phyloP scores from a whole-genome alignment of 1,140 invertebrate species.

The Drosophila seguyi region DNA sequence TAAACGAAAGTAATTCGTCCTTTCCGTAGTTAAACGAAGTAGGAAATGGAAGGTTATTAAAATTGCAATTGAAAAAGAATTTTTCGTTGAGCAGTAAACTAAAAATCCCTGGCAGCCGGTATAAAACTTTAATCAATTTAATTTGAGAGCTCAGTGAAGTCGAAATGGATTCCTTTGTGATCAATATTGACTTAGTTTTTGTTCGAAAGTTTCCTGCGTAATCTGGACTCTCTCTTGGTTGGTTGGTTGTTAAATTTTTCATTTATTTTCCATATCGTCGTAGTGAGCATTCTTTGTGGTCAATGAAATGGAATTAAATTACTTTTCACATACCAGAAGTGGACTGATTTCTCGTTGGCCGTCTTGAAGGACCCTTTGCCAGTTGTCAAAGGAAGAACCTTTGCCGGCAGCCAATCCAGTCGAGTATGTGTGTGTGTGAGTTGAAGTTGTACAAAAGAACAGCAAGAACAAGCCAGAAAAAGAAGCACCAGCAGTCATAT shows the following conservation, averaged over 20 bases:
- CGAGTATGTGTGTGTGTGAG: constrained; percentile 26
- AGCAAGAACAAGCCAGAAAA: constrained; percentile 31
- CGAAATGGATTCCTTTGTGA: constrained; percentile 7
- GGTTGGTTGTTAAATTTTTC: constrained; percentile 6
- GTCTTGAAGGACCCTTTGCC: neutral
- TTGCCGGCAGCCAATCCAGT: constrained; percentile 21
- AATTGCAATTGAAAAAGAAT: constrained; percentile 1
- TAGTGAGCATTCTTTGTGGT: constrained; percentile 12
- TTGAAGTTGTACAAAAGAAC: constrained; percentile 4
- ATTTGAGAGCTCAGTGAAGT: constrained; percentile 19
- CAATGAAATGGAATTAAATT: constrained; percentile 48
- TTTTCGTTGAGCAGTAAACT: neutral
- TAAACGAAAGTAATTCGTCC: constrained; percentile 15
- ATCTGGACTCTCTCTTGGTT: constrained; percentile 15
- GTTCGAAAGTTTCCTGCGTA: neutral
- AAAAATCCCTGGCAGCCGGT: neutral
- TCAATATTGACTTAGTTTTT: constrained; percentile 23
- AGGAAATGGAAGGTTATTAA: constrained; percentile 23
- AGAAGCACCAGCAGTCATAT: constrained; percentile 46
- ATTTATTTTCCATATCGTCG: constrained; percentile 9
- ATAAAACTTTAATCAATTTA: constrained; percentile 20
- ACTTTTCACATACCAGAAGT: constrained; percentile 16
- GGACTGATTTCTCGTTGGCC: constrained; percentile 3
- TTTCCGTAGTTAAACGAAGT: constrained; percentile 7
- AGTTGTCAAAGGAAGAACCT: constrained; percentile 25